Conservation (phyloP, 2,888 invertebrate species). For the Scelioninae gen. 1 region DNA sequence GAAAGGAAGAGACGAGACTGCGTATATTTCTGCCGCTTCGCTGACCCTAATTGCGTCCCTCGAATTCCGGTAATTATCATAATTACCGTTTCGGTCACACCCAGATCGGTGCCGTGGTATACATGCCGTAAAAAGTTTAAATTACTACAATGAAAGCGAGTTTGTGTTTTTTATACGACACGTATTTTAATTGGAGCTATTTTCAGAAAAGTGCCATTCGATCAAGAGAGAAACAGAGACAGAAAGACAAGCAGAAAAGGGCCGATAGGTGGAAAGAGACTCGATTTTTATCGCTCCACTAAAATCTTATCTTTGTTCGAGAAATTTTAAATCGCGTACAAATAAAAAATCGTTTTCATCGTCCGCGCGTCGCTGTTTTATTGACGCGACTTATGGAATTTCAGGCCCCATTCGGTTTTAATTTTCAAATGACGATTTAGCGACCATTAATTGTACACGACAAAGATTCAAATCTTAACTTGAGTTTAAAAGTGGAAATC, state of each 20-base stretch:
- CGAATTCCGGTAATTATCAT: conserved; percentile 83
- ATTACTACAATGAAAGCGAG: conserved; percentile 69
- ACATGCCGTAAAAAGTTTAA: conserved; percentile 67
- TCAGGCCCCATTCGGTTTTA: no score
- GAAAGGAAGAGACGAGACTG: conserved; percentile 60
- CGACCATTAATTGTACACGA: no score
- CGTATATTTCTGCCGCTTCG: conserved; percentile 72
- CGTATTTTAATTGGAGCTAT: conserved; percentile 72
- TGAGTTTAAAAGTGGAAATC: conserved; percentile 18
- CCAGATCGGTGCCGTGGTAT: conserved; percentile 76
- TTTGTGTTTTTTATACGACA: conserved; percentile 67
- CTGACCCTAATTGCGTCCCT: conserved; percentile 77
- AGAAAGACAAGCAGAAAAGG: neutral
- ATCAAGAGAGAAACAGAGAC: conserved; percentile 24
- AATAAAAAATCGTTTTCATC: conserved; percentile 21
- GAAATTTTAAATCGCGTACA: conserved; percentile 44
- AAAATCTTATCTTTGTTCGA: conserved; percentile 51
- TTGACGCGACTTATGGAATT: conserved; percentile 14
- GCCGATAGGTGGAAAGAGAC: conserved; percentile 8
- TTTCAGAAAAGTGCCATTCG: conserved; percentile 66
- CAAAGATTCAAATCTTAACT: conserved; percentile 35
- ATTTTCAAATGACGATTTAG: conserved; percentile 20
- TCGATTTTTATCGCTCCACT: conserved; percentile 47
- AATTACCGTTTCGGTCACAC: conserved; percentile 79
- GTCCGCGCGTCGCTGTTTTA: conserved; percentile 5